A percentile compares a stretch with the other conserved stretches of the same genome.
Conservation (phyloP, 2,888 invertebrate genomes). For the Bhutanitis thaidina region DNA sequence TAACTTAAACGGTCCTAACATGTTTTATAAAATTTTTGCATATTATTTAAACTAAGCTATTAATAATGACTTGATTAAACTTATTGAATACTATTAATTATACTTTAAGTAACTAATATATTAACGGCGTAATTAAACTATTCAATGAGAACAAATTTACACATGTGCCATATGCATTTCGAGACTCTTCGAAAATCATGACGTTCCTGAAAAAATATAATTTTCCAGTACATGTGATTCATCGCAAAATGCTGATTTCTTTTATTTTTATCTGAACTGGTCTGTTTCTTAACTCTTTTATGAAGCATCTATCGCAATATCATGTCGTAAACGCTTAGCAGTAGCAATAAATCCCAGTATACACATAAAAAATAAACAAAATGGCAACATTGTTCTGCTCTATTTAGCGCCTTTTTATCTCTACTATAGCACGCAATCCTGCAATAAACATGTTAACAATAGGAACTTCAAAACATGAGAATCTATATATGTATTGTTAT, state of each 20-base stretch:
- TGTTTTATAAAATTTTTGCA: neutral
- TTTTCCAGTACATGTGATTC: constrained; percentile 8
- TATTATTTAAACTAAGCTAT: too few relatives aligned
- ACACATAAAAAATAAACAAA: constrained; percentile 13
- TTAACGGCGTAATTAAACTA: too few relatives aligned
- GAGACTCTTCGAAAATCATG: neutral
- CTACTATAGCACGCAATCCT: neutral
- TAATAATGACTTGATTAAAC: too few relatives aligned
- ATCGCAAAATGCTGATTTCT: constrained; percentile 10
- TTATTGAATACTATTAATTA: too few relatives aligned
- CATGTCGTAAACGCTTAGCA: constrained; percentile 13
- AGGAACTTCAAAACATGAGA: neutral
- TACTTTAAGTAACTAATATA: too few relatives aligned
- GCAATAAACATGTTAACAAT: neutral
- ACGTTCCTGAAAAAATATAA: neutral
- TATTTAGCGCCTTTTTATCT: constrained; percentile 9
- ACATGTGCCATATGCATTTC: too few relatives aligned
- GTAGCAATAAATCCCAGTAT: constrained; percentile 6
- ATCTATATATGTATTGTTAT: neutral
- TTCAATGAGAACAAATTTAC: too few relatives aligned
- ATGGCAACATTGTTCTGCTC: constrained; percentile 2
- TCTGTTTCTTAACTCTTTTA: constrained; percentile 15
- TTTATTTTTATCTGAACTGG: constrained; percentile 7
- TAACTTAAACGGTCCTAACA: neutral
- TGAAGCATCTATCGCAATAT: constrained; percentile 10